These are phyloP conservation scores for Sipha flava DNA, from an alignment of 1,140 invertebrate species.

Conservation along the genomic window DNA sequence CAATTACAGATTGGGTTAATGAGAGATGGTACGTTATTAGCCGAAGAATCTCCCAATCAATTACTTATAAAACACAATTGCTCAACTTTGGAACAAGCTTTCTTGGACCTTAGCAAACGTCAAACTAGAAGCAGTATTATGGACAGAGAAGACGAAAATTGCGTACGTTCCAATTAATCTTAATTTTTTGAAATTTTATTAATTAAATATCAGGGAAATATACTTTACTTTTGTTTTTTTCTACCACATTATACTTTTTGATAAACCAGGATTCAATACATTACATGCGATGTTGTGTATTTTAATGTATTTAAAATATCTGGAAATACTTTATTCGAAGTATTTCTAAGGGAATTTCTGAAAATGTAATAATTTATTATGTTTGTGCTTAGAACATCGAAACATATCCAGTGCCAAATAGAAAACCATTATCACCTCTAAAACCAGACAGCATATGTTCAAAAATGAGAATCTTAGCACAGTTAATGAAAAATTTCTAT, in stretches of 20 bases:
- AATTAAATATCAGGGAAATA: neutral
- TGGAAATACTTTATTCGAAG: too few species aligned
- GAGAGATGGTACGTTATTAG: slow-evolving; percentile 51
- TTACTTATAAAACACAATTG: slow-evolving; percentile 46
- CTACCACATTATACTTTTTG: too few species aligned
- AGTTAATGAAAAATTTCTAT: slow-evolving; percentile 84
- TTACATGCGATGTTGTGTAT: too few species aligned
- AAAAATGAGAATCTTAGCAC: slow-evolving; percentile 52
- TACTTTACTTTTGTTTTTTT: too few species aligned
- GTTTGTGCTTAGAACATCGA: slow-evolving; percentile 34
- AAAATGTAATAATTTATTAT: neutral
- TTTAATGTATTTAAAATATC: too few species aligned
- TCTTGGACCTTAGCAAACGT: slow-evolving; percentile 34
- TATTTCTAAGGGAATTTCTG: too few species aligned
- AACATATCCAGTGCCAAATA: slow-evolving; percentile 35
- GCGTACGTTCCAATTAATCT: neutral
- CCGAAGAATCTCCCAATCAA: slow-evolving; percentile 49
- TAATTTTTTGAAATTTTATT: neutral
- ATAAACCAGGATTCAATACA: too few species aligned
- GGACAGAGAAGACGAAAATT: slow-evolving; percentile 35
- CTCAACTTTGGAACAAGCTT: slow-evolving; percentile 47
- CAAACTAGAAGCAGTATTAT: slow-evolving; percentile 32
- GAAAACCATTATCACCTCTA: slow-evolving; percentile 35
- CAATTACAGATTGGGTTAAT: slow-evolving; percentile 50
- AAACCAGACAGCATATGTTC: slow-evolving; percentile 33